These are phyloP conservation scores for Andricus quercusramuli DNA, from an alignment of 2,888 invertebrate species.

Conservation along the genomic window DNA sequence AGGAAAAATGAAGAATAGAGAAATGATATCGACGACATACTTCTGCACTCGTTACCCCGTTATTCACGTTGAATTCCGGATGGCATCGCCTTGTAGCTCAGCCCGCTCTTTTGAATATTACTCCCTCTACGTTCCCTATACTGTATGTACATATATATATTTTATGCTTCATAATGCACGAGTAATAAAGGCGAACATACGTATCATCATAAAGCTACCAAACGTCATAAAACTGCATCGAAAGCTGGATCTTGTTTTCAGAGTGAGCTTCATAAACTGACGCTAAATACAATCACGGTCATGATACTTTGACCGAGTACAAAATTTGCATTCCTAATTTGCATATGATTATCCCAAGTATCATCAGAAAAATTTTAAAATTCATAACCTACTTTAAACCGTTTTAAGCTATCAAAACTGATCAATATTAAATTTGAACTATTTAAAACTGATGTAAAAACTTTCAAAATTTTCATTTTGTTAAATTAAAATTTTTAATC, in stretches of 20 bases:
- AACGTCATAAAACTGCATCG: constrained; percentile 8
- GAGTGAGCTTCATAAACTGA: neutral
- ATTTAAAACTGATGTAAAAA: too few relatives aligned
- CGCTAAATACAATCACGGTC: neutral
- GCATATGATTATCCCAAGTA: neutral
- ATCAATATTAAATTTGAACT: too few relatives aligned
- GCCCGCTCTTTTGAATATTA: neutral
- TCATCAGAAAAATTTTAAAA: neutral
- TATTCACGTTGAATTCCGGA: constrained; percentile 6
- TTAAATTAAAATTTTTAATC: too few relatives aligned
- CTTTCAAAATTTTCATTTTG: too few relatives aligned
- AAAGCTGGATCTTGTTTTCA: neutral
- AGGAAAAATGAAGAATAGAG: neutral
- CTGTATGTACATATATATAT: neutral
- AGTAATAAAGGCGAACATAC: neutral
- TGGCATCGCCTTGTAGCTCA: constrained; percentile 1
- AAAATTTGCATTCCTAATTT: neutral
- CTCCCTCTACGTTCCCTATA: neutral
- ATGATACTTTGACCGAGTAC: neutral
- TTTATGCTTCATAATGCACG: neutral
- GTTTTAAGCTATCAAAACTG: too few relatives aligned
- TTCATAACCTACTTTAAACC: neutral
- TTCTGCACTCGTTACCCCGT: constrained; percentile 2
- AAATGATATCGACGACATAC: neutral
- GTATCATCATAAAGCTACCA: neutral